Conservation (phyloP, 1,140 invertebrate genomes). For the Drosophila takahashii region DNA sequence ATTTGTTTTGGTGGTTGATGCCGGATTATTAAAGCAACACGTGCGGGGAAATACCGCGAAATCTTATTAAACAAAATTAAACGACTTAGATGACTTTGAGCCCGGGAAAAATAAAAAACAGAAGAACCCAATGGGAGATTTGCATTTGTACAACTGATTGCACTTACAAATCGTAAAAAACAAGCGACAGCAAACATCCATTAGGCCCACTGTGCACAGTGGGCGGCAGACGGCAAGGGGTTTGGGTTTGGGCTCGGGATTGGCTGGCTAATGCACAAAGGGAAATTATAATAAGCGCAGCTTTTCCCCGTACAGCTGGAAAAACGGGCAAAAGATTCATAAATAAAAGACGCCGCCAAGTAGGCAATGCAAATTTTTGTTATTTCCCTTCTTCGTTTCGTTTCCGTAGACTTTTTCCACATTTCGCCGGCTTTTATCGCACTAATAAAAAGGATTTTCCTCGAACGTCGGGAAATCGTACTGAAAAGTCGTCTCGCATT, state of each 20-base stretch:
- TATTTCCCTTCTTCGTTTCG: constrained; percentile 29
- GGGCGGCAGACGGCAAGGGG: constrained; percentile 26
- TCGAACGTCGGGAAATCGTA: constrained; percentile 42
- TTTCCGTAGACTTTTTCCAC: constrained; percentile 29
- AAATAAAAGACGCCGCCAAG: constrained; percentile 75
- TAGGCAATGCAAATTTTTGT: constrained; percentile 72
- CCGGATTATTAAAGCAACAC: constrained; percentile 70
- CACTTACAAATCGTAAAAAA: constrained; percentile 48
- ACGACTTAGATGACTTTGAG: constrained; percentile 67
- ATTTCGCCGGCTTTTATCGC: constrained; percentile 67
- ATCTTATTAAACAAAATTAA: constrained; percentile 79
- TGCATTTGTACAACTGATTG: constrained; percentile 54
- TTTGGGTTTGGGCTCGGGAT: constrained; percentile 5
- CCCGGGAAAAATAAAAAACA: background rate
- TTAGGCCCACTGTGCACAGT: constrained; percentile 79
- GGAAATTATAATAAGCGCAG: constrained; percentile 77
- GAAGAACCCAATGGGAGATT: constrained; percentile 20
- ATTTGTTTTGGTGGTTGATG: constrained; percentile 39
- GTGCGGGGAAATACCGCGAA: constrained; percentile 70
- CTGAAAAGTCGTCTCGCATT: constrained; percentile 63
- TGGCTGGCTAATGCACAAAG: constrained; percentile 61
- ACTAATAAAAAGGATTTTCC: constrained; percentile 82
- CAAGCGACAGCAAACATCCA: constrained; percentile 63
- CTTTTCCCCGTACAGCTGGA: constrained; percentile 45
- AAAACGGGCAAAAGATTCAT: constrained; percentile 26